Evolutionary conservation across 2,797 vertebrate genomes (phyloP).

Genomic region (Liparis tanakae): DNA sequence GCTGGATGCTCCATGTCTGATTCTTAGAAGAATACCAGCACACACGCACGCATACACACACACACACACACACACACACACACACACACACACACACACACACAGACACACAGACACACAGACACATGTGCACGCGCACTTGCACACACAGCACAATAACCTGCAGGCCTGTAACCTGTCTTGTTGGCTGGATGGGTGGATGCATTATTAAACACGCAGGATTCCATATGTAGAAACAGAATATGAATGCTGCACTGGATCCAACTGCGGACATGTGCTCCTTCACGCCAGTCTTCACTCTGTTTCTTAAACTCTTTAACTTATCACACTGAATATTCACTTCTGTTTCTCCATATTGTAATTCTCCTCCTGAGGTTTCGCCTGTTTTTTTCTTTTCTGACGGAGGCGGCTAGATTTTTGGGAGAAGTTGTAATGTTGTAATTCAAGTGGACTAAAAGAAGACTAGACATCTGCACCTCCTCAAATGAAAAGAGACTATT

Average conservation of each 20-base stretch:
- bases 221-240: constrained; percentile 74
- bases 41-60: constrained; percentile 9
- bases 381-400: not conserved
- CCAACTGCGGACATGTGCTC: constrained; percentile 45
- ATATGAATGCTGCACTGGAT: constrained; percentile 64
- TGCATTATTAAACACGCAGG: constrained; percentile 78
- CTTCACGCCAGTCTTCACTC: constrained; percentile 29
- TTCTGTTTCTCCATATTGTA: constrained; percentile 16
- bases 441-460: not conserved
- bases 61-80: constrained; percentile 27
- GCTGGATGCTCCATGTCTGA: constrained; percentile 58
- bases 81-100: constrained; percentile 20
- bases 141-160: constrained; percentile 55
- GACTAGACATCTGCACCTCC: not conserved
- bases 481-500: not conserved
- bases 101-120: constrained; percentile 6
- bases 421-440: not conserved
- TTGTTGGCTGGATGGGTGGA: constrained; percentile 66
- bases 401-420: not conserved
- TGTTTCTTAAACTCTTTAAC: constrained; percentile 25
- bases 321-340: constrained; percentile 18
- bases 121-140: not conserved
- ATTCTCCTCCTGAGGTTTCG: not conserved
- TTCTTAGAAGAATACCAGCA: constrained; percentile 44
- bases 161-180: constrained; percentile 72